Evolutionary conservation across 1,140 invertebrate genomes (phyloP).

Genomic region (Bradysia coprophila): DNA sequence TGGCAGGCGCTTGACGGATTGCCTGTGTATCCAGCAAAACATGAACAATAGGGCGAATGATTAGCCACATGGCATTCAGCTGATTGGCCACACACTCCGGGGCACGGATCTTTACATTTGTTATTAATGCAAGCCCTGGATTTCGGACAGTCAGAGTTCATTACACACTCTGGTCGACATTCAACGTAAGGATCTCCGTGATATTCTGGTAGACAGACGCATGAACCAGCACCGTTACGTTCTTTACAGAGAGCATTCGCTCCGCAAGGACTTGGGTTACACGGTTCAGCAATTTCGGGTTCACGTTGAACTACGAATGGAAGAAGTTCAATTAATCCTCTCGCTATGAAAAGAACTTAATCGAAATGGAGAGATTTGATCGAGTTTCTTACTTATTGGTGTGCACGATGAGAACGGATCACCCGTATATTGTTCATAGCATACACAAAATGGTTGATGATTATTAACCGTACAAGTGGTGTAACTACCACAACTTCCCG

Average conservation of each 20-base stretch:
- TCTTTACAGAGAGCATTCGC: conserved; percentile 61
- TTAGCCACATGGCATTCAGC: conserved; percentile 54
- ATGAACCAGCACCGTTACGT: conserved; percentile 53
- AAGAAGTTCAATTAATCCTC: no score
- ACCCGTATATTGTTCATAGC: conserved; percentile 47
- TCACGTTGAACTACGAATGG: not conserved
- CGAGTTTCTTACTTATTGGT: conserved; percentile 19
- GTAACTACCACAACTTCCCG: conserved; percentile 48
- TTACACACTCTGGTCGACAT: conserved; percentile 49
- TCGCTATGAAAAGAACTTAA: no score
- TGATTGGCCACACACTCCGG: conserved; percentile 50
- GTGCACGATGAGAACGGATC: conserved; percentile 55
- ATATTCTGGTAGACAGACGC: conserved; percentile 49
- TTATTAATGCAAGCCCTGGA: conserved; percentile 45
- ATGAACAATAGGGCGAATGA: conserved; percentile 55
- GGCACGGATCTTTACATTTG: conserved; percentile 53
- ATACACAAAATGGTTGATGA: conserved; percentile 56
- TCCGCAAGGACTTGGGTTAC: conserved; percentile 57
- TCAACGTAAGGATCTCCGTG: conserved; percentile 55
- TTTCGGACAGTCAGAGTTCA: conserved; percentile 47
- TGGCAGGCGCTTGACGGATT: conserved; percentile 47
- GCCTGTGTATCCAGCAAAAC: conserved; percentile 45
- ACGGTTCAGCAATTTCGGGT: conserved; percentile 32
- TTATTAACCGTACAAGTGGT: conserved; percentile 48
- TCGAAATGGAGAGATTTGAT: no score